phyloP scores from a whole-genome alignment of 1,140 invertebrate species.

The Bombus pyrosoma region DNA sequence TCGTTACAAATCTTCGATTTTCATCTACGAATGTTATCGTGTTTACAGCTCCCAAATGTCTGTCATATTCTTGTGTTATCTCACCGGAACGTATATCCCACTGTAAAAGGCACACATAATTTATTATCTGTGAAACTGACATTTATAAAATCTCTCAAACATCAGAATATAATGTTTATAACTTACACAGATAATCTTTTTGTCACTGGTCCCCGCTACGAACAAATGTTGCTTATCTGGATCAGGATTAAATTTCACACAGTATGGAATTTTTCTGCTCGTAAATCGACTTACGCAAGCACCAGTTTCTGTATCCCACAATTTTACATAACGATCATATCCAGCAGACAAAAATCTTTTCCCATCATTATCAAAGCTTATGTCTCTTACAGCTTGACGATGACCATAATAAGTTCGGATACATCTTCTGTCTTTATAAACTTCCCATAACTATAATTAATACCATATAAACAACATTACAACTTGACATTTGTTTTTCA shows the following conservation, averaged over 20 bases:
- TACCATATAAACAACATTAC: slow-evolving; percentile 78
- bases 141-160: slow-evolving; percentile 26
- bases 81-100: slow-evolving; percentile 98
- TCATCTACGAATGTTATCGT: slow-evolving; percentile 99
- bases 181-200: slow-evolving; percentile 99
- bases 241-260: slow-evolving; percentile 99
- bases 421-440: slow-evolving; percentile 97
- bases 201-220: slow-evolving; percentile 99
- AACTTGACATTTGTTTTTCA: slow-evolving; percentile 60
- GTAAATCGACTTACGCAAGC: slow-evolving; percentile 96
- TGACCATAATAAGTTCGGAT: slow-evolving; percentile 98
- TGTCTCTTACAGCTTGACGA: slow-evolving; percentile 97
- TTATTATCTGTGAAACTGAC: slow-evolving; percentile 40
- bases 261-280: slow-evolving; percentile 97
- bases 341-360: slow-evolving; percentile 96
- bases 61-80: slow-evolving; percentile 99
- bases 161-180: not conserved
- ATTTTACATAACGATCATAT: slow-evolving; percentile 96
- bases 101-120: slow-evolving; percentile 84
- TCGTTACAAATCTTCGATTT: slow-evolving; percentile 98
- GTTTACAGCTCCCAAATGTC: slow-evolving; percentile 99
- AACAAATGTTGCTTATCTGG: slow-evolving; percentile 98
- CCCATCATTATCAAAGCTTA: slow-evolving; percentile 97
- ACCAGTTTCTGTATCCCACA: slow-evolving; percentile 99
- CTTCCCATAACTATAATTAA: slow-evolving; percentile 94